These are phyloP conservation scores for Drosophila histrio DNA, from an alignment of 2,888 invertebrate species.

Conservation along the genomic window DNA sequence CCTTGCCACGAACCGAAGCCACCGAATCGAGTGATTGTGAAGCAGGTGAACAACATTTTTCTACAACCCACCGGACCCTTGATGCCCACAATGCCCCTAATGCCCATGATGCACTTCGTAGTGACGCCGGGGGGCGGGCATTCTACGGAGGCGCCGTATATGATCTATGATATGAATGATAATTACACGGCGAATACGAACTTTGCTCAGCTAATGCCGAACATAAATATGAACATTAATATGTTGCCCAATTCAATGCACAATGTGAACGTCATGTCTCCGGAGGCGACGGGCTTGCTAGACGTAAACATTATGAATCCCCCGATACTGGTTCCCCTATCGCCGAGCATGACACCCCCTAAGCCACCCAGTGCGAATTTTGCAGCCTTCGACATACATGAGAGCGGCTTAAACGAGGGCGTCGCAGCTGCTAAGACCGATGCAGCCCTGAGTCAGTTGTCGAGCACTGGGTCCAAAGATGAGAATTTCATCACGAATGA, in stretches of 20 bases:
- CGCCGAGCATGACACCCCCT: neutral
- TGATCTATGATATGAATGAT: slow-evolving; percentile 14
- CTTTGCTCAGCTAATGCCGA: slow-evolving; percentile 14
- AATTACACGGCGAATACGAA: neutral
- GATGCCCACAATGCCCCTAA: slow-evolving; percentile 34
- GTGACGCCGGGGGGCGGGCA: neutral
- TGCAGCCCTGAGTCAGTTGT: neutral
- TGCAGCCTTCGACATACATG: neutral
- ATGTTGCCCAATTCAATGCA: neutral
- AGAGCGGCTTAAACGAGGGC: neutral
- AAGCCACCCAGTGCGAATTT: neutral
- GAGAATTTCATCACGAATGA: neutral
- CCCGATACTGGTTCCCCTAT: neutral
- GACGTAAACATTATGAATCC: slow-evolving; percentile 4
- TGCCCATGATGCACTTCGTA: slow-evolving; percentile 18
- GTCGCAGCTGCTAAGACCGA: neutral
- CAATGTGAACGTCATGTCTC: neutral
- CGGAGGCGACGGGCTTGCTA: neutral
- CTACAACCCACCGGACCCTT: slow-evolving; percentile 33
- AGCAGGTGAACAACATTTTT: slow-evolving; percentile 24
- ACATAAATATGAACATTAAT: slow-evolving; percentile 18
- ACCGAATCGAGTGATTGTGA: neutral
- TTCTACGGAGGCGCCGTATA: neutral
- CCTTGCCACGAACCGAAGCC: neutral
- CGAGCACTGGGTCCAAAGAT: neutral